Percentiles rank a stretch among this genome's conserved stretches.
phyloP scores from a whole-genome alignment of 2,888 invertebrate species.

The Sphinx pinastri region DNA sequence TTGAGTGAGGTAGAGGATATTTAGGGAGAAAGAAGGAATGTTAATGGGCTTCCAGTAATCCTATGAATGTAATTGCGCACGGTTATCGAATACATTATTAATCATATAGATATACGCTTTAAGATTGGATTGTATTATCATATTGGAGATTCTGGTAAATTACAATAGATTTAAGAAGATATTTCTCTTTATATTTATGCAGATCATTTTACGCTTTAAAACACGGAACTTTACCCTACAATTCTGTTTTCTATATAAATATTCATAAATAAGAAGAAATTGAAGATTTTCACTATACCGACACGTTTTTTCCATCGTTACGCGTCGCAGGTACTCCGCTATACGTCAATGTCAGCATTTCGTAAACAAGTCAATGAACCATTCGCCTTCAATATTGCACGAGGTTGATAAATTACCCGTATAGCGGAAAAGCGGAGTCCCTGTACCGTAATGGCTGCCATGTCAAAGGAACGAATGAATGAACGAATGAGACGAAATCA shows the following conservation, averaged over 20 bases:
- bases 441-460: slow-evolving; percentile 9
- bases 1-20: too few species aligned
- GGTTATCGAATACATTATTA: too few species aligned
- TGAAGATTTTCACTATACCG: background rate
- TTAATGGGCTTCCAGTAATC: too few species aligned
- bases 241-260: background rate
- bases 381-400: slow-evolving; percentile 15
- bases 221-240: too few species aligned
- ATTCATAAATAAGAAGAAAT: background rate
- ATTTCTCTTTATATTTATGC: too few species aligned
- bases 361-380: slow-evolving; percentile 21
- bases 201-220: too few species aligned
- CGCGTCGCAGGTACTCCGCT: background rate
- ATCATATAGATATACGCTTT: too few species aligned
- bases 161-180: too few species aligned
- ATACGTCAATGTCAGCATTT: slow-evolving; percentile 19
- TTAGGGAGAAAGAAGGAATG: too few species aligned
- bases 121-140: too few species aligned
- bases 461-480: slow-evolving; percentile 21
- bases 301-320: background rate
- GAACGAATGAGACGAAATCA: slow-evolving; percentile 18
- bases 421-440: slow-evolving; percentile 20
- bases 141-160: too few species aligned
- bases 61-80: too few species aligned
- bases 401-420: slow-evolving; percentile 23